Base-by-base conservation (phyloP, 2,113 vertebrate genomes). In the Takifugu bimaculatus region DNA sequence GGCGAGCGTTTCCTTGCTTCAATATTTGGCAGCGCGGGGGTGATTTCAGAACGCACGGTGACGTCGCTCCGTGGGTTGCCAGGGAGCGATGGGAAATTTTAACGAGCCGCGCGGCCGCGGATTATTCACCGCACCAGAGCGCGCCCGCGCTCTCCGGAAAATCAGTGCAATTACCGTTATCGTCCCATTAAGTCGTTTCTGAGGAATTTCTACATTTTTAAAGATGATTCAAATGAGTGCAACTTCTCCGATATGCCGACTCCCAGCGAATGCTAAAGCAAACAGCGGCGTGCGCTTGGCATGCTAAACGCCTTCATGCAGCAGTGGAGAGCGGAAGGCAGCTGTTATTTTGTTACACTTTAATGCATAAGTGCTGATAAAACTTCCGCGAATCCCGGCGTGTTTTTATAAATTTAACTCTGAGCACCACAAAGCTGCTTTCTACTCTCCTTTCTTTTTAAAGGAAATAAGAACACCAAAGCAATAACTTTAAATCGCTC, bases 51-150 rank as follows among this genome's bases (percentile, higher is more conserved):
- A 79, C 65, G 66, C 69, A 68, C 59, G 71, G 57, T 11, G 7
- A 52, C 75, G 69, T 75, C 60, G 52, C 72, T 73, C 79, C 35
- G 63, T 65, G 35, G 78, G 72, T 80, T 59, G 61, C 5, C 25
- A 74, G 65, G 53, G 60, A 73, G 65, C 64, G 72, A 68, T 70
- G 64, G 67, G 64, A 77, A 66, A 74, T 70, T 84, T 82, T 79
- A 84, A 84, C 80, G 78, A 85, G 76, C 15, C 20, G 2, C 42
- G 72, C 0, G 61, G 58, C 69, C 20, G 39, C 45, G 26, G 59
- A 81, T 75, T 59, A 20, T 20, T 20, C 20, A 20, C 20, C 20
- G 66, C 57, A 27, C 67, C 13, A 62, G 65, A 60, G 63, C 47
- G 61, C 63, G 62, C 68, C 67, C 66, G 47, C 51, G 28, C 64